Evolutionary conservation across 2,888 invertebrate genomes (phyloP), one percentile per base, ranked within the genome.

Genomic region (Apotomis turbidana): DNA sequence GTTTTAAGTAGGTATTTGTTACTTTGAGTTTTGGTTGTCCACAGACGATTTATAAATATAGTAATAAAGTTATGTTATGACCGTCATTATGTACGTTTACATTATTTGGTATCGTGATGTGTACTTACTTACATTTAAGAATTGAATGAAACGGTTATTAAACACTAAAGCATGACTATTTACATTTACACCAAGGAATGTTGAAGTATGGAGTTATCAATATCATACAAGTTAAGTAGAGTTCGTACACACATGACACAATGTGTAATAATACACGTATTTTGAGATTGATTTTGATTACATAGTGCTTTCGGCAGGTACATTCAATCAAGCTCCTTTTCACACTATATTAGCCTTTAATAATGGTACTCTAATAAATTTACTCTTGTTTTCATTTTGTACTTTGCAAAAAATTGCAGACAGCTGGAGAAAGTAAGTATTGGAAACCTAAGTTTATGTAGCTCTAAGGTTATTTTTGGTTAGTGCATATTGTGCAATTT

Each of bases 181-280:
- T 88, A 88, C 90, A 87, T 74, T 78, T 80, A 83, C 75, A 76
- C 78, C 68, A 77, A 77, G 89, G 90, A 91, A 91, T 90, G 91
- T 88, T 74, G 75, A 81, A 87, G 89, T 90, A 89, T 85, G 89
- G 88, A 86, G 78, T 78, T 27, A 27, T 27, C 73, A 74, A 74
- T 74, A 73, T 68, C 54, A 69, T 69, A 71, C 71, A 68, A 60
- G 63, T 71, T 70, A 66, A 60, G 63, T 71, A 57, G 15, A 67
- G 49, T 62, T 52, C 57, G 67, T 58, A 27, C 27, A 57, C 58
- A 64, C 41, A 41, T 13, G 51, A 63, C 46, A 67, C 41, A 13
- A 27, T 49, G 41, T 54, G 12, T 61, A 70, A 64, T 70, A 61
- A 64, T 70, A 61, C 60, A 71, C 67, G 41, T 6, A 41, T 41